phyloP scores from a whole-genome alignment of 2,888 invertebrate genomes.

The Metalampra italica region DNA sequence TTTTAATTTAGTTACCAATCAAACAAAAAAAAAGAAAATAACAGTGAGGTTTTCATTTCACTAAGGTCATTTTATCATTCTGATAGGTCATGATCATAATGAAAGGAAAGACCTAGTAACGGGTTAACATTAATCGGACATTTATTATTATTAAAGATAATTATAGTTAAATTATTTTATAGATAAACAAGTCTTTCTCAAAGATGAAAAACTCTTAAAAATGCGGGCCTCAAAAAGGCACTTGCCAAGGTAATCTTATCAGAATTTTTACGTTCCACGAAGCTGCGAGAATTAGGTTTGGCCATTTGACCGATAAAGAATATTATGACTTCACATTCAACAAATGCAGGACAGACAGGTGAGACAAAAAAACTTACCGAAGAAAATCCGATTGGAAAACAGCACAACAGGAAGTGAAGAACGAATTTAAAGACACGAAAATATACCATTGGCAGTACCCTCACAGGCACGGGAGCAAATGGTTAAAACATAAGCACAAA shows the following conservation, averaged over 20 bases:
- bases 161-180: too few relatives aligned
- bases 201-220: not conserved
- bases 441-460: conserved; percentile 26
- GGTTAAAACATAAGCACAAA: conserved; percentile 51
- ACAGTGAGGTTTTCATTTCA: too few relatives aligned
- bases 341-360: conserved; percentile 9
- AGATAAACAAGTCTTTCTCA: too few relatives aligned
- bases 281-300: conserved; percentile 42
- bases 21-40: too few relatives aligned
- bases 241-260: conserved; percentile 31
- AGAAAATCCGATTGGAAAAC: conserved; percentile 15
- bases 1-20: too few relatives aligned
- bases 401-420: conserved; percentile 6
- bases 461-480: conserved; percentile 35
- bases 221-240: conserved; percentile 3
- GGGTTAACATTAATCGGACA: too few relatives aligned
- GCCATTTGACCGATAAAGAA: conserved; percentile 52
- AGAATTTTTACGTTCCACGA: conserved; percentile 25
- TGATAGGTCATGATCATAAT: too few relatives aligned
- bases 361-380: conserved; percentile 16
- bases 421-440: conserved; percentile 11
- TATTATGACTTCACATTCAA: conserved; percentile 10
- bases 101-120: too few relatives aligned
- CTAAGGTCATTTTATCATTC: too few relatives aligned
- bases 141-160: too few relatives aligned